Evolutionary conservation across 2,888 invertebrate genomes (phyloP), one percentile per base, ranked within the genome.

Genomic region (Shargacucullia verbasci): DNA sequence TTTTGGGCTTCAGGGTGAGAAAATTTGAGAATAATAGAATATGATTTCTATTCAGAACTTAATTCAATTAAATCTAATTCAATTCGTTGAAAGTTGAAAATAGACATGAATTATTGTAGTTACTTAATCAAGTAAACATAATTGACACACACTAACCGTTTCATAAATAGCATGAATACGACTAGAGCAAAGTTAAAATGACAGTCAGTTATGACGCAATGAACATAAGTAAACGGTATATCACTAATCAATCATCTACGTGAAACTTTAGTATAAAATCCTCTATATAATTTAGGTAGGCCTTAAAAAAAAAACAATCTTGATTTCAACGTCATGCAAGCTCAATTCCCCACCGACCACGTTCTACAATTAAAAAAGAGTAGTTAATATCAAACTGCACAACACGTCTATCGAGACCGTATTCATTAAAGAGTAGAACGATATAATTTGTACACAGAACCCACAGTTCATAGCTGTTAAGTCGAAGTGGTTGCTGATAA

Each of bases 401-500:
- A 74, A 76, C 68, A 75, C 70, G 68, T 55, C 53, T 78, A 78
- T 78, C 67, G 67, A 45, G 47, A 52, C 65, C 34, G 61, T 67
- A 57, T 70, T 64, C 70, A 82, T 75, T 76, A 81, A 80, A 81
- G 70, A 73, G 76, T 78, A 79, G 78, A 80, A 79, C 75, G 74
- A 75, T 80, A 73, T 80, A 83, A 76, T 80, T 83, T 80, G 69
- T 73, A 69, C 76, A 67, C 66, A 62, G 71, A 74, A 76, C 73
- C 59, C 63, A 67, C 66, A 73, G 71, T 76, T 74, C 67, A 68
- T 73, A 76, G 72, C 75, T 71, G 78, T 75, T 76, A 73, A 75
- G 67, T 73, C 76, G 61, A 63, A 68, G 73, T 67, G 66, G 73
- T 64, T 65, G 56, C 74, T 71, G 86, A 87, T 87, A 88, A 87